These are phyloP conservation scores for Gadopsis bispinosus DNA, from an alignment of 2,797 vertebrate species.

Conservation along the genomic window DNA sequence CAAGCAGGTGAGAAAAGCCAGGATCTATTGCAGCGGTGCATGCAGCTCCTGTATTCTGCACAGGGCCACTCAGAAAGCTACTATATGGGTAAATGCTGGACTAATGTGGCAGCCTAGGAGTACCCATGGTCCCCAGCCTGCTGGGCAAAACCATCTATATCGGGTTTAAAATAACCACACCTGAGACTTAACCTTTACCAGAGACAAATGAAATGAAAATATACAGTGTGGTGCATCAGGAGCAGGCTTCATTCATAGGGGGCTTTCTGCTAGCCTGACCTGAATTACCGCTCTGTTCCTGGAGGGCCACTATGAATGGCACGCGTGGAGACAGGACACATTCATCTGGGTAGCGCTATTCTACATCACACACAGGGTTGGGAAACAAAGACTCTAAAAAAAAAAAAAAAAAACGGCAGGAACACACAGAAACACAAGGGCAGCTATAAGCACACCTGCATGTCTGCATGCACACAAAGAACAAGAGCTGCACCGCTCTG, in stretches of 20 bases:
- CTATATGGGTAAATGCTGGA: slow-evolving; percentile 77
- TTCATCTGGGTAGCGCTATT: slow-evolving; percentile 84
- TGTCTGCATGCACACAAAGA: slow-evolving; percentile 40
- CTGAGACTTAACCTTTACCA: slow-evolving; percentile 89
- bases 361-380: slow-evolving; percentile 76
- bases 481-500: slow-evolving; percentile 8
- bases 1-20: slow-evolving; percentile 10
- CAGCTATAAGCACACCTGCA: slow-evolving; percentile 64
- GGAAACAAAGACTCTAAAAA: slow-evolving; percentile 72
- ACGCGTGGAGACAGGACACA: slow-evolving; percentile 83
- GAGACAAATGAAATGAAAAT: slow-evolving; percentile 89
- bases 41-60: slow-evolving; percentile 46
- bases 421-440: slow-evolving; percentile 67
- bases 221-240: slow-evolving; percentile 83
- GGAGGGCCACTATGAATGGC: slow-evolving; percentile 84
- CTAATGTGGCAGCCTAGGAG: slow-evolving; percentile 78
- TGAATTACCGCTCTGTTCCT: slow-evolving; percentile 86
- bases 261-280: slow-evolving; percentile 85
- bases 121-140: slow-evolving; percentile 83
- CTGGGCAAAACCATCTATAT: slow-evolving; percentile 88
- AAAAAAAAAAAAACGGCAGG: slow-evolving; percentile 4
- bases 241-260: slow-evolving; percentile 86
- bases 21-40: slow-evolving; percentile 38
- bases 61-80: slow-evolving; percentile 60
- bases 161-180: slow-evolving; percentile 89